Base-by-base conservation (phyloP, 2,888 invertebrate species). In the Tenthredo scrophulariae region DNA sequence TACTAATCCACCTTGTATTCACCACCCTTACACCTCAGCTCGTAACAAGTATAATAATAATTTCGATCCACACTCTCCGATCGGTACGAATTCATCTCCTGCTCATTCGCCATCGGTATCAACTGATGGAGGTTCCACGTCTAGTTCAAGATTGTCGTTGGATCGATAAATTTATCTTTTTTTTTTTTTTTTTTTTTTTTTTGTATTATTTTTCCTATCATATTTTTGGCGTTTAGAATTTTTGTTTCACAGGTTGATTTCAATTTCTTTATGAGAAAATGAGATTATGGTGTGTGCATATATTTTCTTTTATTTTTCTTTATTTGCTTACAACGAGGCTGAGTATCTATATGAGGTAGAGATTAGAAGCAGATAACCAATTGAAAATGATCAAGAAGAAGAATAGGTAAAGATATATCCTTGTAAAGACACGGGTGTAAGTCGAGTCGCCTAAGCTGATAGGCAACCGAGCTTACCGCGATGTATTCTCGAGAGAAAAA, bases 51-150 rank as follows among this genome's bases (percentile, higher is more conserved):
- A 74, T 22, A 29, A 43, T 22, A 29, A 43, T 33, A 33, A 67
- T 54, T 77, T 77, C 54, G 54, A 77, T 33, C 15, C 37, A 15
- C 54, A 33, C 10, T 77, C 77, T 7, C 37, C 18, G 6, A 40
- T 40, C 37, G 74, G n/a, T 22, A 15, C 10, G 1, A 43, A 40
- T 43, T 46, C 15, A 40, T 46, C 75, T 10, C 75, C 75, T 2
- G 29, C 54, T n/a, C 54, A 54, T 54, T 77, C 80, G 2, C 80
- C 65, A 7, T 43, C 75, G 4, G 75, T 29, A n/a, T 75, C 75
- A 10, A 58, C 0, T 6, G 62, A 58, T 10, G 79, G 33, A 33
- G 58, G 58, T 26, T 79, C 79, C 1, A 15, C 50, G 13, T 75
- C 75, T 2, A 70, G 70, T 70, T 70, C 37, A 74, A 43, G 15